Conservation (phyloP, 2,888 invertebrate species). For the Creontiades dilutus region DNA sequence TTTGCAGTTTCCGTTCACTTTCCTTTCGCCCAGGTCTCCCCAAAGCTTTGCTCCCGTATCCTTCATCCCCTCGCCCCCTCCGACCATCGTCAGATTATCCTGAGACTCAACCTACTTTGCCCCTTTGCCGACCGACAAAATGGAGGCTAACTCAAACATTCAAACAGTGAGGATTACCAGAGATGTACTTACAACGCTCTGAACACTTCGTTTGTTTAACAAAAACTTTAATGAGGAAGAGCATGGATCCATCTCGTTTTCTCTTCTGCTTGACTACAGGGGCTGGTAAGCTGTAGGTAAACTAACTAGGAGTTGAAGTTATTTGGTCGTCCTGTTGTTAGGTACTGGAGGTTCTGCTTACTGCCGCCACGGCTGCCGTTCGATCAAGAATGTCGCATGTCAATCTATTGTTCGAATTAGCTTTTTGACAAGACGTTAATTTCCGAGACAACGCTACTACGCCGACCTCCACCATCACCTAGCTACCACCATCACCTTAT, state of each 20-base stretch:
- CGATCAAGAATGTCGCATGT: too few species aligned
- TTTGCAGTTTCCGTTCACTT: slow-evolving; percentile 54
- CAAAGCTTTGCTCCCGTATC: slow-evolving; percentile 38
- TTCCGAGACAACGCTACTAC: too few species aligned
- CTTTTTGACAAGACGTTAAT: too few species aligned
- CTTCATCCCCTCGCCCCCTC: slow-evolving; percentile 38
- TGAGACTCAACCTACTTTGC: slow-evolving; percentile 51
- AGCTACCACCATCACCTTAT: too few species aligned
- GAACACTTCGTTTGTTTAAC: slow-evolving; percentile 63
- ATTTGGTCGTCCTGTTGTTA: background rate
- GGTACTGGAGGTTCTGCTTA: too few species aligned
- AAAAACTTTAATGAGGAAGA: slow-evolving; percentile 68
- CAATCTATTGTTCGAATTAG: too few species aligned
- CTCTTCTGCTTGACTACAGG: slow-evolving; percentile 33
- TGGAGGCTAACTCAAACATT: slow-evolving; percentile 64
- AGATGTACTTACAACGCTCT: slow-evolving; percentile 64
- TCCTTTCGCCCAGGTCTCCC: slow-evolving; percentile 19
- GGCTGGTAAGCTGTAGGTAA: background rate
- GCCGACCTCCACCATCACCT: too few species aligned
- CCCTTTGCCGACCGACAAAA: slow-evolving; percentile 50
- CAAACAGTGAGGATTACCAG: slow-evolving; percentile 69
- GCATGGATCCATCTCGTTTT: slow-evolving; percentile 57
- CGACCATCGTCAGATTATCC: slow-evolving; percentile 58
- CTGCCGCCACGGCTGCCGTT: too few species aligned
- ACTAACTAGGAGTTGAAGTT: background rate